Conservation (phyloP, 2,888 invertebrate species). For the Cephonodes hylas region DNA sequence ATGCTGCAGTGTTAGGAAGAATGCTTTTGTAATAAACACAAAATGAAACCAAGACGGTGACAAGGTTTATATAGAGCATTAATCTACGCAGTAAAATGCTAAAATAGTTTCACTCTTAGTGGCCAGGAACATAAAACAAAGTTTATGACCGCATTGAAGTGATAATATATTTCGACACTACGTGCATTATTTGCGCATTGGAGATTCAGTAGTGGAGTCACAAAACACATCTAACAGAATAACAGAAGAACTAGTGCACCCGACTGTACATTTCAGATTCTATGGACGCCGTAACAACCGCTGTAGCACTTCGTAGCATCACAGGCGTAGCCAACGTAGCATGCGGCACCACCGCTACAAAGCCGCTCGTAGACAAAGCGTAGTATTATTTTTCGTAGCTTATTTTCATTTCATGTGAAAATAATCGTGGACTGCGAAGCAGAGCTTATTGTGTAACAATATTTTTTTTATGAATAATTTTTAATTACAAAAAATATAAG, state of each 20-base stretch:
- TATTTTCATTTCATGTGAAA: neutral
- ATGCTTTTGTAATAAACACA: neutral
- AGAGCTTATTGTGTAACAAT: neutral
- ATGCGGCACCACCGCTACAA: slow-evolving; percentile 21
- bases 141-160: neutral
- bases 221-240: neutral
- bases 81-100: neutral
- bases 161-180: neutral
- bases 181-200: neutral
- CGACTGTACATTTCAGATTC: neutral
- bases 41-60: neutral
- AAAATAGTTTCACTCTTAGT: neutral
- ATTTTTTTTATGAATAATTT: neutral
- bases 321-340: slow-evolving; percentile 18
- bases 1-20: neutral
- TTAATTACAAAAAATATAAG: neutral
- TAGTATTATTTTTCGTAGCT: slow-evolving; percentile 16
- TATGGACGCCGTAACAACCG: neutral
- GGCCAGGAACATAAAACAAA: neutral
- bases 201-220: neutral
- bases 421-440: neutral
- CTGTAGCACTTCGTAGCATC: slow-evolving; percentile 12
- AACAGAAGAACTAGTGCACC: neutral
- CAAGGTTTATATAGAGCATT: neutral
- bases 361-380: slow-evolving; percentile 24